Evolutionary conservation across 2,797 vertebrate species (phyloP).

Genomic region (Uromys caudimaculatus): DNA sequence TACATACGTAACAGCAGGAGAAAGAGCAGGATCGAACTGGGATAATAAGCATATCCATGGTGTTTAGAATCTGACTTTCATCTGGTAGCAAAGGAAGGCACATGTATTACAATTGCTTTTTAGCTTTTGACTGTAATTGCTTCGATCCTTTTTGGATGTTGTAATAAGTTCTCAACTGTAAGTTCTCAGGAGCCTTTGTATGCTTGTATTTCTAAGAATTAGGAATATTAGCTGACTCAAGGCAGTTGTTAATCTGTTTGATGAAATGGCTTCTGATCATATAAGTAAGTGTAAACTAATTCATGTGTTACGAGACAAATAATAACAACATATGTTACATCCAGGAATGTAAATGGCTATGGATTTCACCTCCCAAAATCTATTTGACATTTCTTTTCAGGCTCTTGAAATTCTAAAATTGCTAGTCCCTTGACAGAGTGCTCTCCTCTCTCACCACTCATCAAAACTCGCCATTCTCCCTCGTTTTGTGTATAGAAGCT

Average conservation of each 20-base stretch:
- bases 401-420: slow-evolving; percentile 60
- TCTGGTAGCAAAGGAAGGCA: background rate
- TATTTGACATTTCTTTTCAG: slow-evolving; percentile 33
- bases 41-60: background rate
- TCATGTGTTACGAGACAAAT: slow-evolving; percentile 4
- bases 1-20: background rate
- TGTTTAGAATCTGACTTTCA: slow-evolving; percentile 36
- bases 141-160: background rate
- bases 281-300: background rate
- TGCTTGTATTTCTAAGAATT: slow-evolving; percentile 41
- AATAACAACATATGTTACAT: background rate
- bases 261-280: slow-evolving; percentile 14
- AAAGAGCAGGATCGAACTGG: background rate
- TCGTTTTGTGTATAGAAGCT: slow-evolving; percentile 45
- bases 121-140: background rate
- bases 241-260: slow-evolving; percentile 23
- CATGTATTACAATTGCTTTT: background rate
- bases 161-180: background rate
- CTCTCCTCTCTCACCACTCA: slow-evolving; percentile 55
- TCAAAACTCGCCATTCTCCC: background rate
- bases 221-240: background rate
- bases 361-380: background rate
- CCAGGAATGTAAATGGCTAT: slow-evolving; percentile 26
- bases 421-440: slow-evolving; percentile 36
- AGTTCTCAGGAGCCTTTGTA: slow-evolving; percentile 15